phyloP scores from a whole-genome alignment of 2,888 invertebrate species.

The Alviniconcha strummeri region DNA sequence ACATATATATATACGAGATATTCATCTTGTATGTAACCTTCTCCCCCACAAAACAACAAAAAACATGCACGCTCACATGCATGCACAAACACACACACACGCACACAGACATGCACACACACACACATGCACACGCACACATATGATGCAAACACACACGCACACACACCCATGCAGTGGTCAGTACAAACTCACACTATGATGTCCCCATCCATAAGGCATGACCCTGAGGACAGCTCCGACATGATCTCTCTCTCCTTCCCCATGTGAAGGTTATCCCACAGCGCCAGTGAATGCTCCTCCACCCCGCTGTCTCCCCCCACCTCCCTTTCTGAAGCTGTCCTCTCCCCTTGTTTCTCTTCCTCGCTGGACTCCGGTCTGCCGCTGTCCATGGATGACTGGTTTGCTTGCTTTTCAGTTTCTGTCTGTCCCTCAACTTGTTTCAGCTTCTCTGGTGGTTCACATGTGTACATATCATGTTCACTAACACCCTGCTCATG shows the following conservation, averaged over 20 bases:
- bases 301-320: constrained; percentile 10
- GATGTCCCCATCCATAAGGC: constrained; percentile 43
- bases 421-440: background rate
- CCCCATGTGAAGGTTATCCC: constrained; percentile 28
- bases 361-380: background rate
- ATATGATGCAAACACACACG: too few species aligned
- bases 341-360: constrained; percentile 3
- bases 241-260: constrained; percentile 38
- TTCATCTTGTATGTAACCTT: too few species aligned
- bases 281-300: background rate
- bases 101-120: background rate
- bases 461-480: background rate
- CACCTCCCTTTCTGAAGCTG: background rate
- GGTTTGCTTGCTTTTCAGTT: background rate
- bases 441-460: too few species aligned
- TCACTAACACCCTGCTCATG: background rate
- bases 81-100: background rate
- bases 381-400: background rate
- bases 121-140: background rate
- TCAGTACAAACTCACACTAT: constrained; percentile 32
- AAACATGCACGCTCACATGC: background rate
- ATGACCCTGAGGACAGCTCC: constrained; percentile 36
- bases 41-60: background rate
- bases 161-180: too few species aligned
- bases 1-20: background rate